Percentiles rank a stretch among this genome's conserved stretches.
Evolutionary conservation across 1,140 invertebrate genomes (phyloP).

Genomic region (Aphis gossypii): DNA sequence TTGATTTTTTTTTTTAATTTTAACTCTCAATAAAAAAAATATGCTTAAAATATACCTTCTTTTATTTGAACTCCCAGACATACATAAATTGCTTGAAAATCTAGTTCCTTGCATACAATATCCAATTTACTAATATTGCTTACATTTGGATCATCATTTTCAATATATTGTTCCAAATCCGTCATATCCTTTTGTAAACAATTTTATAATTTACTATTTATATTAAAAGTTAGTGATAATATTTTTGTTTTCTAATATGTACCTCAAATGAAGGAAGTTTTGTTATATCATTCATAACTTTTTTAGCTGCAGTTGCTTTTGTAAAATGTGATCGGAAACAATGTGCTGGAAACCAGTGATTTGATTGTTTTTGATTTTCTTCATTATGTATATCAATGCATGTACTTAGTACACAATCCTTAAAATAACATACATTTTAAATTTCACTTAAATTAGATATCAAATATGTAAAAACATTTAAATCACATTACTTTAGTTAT

Average conservation of each 20-base stretch:
- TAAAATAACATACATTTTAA: neutral
- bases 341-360: slow-evolving; percentile 4
- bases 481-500: neutral
- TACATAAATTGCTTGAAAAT: neutral
- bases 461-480: neutral
- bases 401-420: neutral
- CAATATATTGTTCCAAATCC: neutral
- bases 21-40: too few species aligned
- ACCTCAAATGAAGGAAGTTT: neutral
- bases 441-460: neutral
- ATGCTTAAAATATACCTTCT: neutral
- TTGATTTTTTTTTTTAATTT: neutral
- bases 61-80: neutral
- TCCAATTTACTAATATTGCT: neutral
- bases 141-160: neutral
- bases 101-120: slow-evolving; percentile 9
- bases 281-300: neutral
- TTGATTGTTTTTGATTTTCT: neutral
- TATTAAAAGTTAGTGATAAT: neutral
- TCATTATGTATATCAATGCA: neutral
- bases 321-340: neutral
- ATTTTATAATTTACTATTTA: neutral
- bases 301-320: neutral
- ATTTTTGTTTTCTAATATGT: neutral
- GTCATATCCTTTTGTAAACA: neutral